Evolutionary conservation across 2,888 invertebrate species (phyloP).

Genomic region (Harpalus rubripes): DNA sequence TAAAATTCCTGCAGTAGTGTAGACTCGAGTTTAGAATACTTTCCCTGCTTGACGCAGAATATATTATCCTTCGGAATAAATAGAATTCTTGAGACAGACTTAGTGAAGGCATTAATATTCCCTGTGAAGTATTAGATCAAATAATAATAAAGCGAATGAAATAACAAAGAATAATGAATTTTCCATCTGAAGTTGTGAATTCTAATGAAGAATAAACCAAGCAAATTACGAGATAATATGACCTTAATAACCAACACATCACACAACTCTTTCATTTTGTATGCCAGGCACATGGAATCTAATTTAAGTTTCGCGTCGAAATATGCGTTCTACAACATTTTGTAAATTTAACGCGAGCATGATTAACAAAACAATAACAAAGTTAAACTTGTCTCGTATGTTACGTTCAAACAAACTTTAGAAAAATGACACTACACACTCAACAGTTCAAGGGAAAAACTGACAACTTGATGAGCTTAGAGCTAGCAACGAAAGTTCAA

Average conservation of each 20-base stretch:
- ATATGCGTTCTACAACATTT: constrained; percentile 13
- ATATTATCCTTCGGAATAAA: too few species aligned
- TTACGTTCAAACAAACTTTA: constrained; percentile 22
- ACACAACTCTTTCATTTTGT: constrained; percentile 28
- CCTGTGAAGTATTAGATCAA: constrained; percentile 11
- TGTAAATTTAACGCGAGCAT: constrained; percentile 17
- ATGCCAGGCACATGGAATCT: constrained; percentile 13
- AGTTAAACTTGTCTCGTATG: constrained; percentile 12
- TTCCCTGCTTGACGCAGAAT: too few species aligned
- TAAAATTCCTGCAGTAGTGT: too few species aligned
- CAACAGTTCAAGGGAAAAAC: background rate
- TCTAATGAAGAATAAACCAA: constrained; percentile 32
- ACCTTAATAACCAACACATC: constrained; percentile 26
- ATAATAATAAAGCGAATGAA: constrained; percentile 18
- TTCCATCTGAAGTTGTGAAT: constrained; percentile 5
- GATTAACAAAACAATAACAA: constrained; percentile 46
- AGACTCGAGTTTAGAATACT: too few species aligned
- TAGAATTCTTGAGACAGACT: too few species aligned
- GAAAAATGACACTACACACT: constrained; percentile 7
- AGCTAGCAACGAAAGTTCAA: background rate
- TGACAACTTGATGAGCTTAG: background rate
- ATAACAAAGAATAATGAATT: constrained; percentile 18
- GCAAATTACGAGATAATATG: constrained; percentile 12
- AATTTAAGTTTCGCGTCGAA: constrained; percentile 9
- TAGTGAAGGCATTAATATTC: background rate